Base-by-base conservation (phyloP, 2,113 vertebrate genomes). In the Pachypanchax playfairii region DNA sequence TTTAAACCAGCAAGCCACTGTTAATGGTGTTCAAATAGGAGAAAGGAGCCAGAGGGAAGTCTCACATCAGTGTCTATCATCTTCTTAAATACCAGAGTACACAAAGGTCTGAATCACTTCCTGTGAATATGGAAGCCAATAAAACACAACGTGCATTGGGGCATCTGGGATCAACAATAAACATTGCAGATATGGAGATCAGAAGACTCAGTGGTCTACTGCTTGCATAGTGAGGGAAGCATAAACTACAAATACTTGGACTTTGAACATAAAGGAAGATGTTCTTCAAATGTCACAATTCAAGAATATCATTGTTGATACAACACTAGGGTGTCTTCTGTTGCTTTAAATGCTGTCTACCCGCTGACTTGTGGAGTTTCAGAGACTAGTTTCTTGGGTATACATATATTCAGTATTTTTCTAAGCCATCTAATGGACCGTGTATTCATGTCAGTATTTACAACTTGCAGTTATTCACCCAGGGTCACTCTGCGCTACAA, bases 1-100 rank as follows among this genome's bases (percentile, higher is more conserved):
- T 52, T 59, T 22, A 46, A 41, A 17, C 25, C 25, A 39, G 21
- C 10, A 18, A 61, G 46, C 22, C 52, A 25, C 11, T 39, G 18
- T 38, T 31, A 22, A 46, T 53, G 24, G 24, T 31, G 14, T 31
- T 29, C 41, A 22, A 3, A 44, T 28, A n/a, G 13, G 12, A 29
- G 15, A 42, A 28, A 14, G n/a, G 18, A 3, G 10, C 26, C 28
- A 35, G 15, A 22, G 33, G 48, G 24, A 15, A 46, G 29, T 20
- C 42, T 39, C 26, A 33, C 18, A 43, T 31, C 35, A 60, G 38
- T 43, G 15, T 28, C 2, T 28, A 26, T 51, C 39, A 69, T 36
- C 39, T 43, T 58, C 46, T 11, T 21, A 42, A 59, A 51, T 36
- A 28, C n/a, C 31, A 25, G 18, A 20, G 26, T 52, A 51, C 52